Evolutionary conservation across 2,113 vertebrate genomes (phyloP).

Genomic region (Neoarius graeffei): DNA sequence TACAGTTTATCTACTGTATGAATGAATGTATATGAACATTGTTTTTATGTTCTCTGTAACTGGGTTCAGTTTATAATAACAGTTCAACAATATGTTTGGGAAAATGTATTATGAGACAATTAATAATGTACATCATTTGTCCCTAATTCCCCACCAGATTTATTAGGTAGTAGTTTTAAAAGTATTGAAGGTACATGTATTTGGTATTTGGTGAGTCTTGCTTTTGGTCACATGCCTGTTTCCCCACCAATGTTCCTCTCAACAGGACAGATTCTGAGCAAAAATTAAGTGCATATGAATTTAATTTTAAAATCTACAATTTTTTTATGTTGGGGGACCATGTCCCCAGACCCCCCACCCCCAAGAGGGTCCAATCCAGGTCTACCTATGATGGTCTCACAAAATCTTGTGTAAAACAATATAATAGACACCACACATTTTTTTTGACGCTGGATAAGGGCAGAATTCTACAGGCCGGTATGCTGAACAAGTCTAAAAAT

Average conservation of each 20-base stretch:
- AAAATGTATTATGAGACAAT: not conserved
- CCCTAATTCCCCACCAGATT: not conserved
- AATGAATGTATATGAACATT: not conserved
- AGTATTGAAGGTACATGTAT: not conserved
- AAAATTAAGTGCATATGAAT: not conserved
- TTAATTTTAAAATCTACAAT: too few species aligned
- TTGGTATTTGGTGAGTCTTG: not conserved
- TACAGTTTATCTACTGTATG: not conserved
- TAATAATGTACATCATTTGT: not conserved
- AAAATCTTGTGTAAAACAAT: too few species aligned
- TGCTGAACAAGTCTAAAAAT: not conserved
- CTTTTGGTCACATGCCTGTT: not conserved
- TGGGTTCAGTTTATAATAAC: not conserved
- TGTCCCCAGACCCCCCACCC: too few species aligned
- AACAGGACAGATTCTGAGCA: not conserved
- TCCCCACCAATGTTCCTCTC: not conserved
- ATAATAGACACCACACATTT: not conserved
- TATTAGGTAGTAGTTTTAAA: not conserved
- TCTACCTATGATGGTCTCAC: too few species aligned
- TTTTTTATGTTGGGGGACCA: too few species aligned
- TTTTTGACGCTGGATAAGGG: not conserved
- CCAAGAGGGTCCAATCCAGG: too few species aligned
- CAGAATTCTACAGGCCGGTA: not conserved
- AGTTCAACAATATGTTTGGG: not conserved
- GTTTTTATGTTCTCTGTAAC: not conserved